Evolutionary conservation across 2,113 vertebrate genomes (phyloP), one percentile per base, ranked within the genome.

Genomic region (Acanthisitta chloris): DNA sequence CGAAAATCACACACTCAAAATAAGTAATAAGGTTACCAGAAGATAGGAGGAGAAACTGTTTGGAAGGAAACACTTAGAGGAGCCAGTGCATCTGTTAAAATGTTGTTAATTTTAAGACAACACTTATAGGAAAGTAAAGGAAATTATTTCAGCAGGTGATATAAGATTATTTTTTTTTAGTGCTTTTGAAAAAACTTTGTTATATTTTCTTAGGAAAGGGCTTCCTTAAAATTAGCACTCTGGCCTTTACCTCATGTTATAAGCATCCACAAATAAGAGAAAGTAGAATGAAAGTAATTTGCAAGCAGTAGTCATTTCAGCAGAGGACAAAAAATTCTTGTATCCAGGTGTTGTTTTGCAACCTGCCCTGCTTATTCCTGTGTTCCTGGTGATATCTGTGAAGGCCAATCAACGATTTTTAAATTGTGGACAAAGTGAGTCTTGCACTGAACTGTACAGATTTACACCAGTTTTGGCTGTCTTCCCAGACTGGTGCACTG

Each of bases 11-110:
- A 69, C 52, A 31, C 79, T 82, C 58, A 82, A 93, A 96, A 93
- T 71, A 90, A 90, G 43, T 91, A 94, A 65, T 91, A 93, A 94
- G 62, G 57, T 94, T 96, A 93, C 80, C 49, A 45, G 40, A 90
- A 88, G 70, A 61, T 57, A 45, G 66, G 54, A 94, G 52, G 49
- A 94, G 74, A 58, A 38, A 28, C 28, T 85, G 26, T 48, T 92
- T 67, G 64, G 59, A 81, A 95, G 81, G 51, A 81, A 94, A 80
- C 46, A 42, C 24, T 71, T 64, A 34, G 15, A 84, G 59, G 10
- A 92, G 18, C 61, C 64, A 79, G 4, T 36, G 21, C 49, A 92
- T 90, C 74, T 95, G 70, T 90, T 93, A 48, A 76, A 90, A 87
- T 71, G 18, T 21, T 54, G 21, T 79, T 85, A 85, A 87, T 85